Conservation (phyloP, 2,797 vertebrate genomes). For the Protonibea diacanthus region DNA sequence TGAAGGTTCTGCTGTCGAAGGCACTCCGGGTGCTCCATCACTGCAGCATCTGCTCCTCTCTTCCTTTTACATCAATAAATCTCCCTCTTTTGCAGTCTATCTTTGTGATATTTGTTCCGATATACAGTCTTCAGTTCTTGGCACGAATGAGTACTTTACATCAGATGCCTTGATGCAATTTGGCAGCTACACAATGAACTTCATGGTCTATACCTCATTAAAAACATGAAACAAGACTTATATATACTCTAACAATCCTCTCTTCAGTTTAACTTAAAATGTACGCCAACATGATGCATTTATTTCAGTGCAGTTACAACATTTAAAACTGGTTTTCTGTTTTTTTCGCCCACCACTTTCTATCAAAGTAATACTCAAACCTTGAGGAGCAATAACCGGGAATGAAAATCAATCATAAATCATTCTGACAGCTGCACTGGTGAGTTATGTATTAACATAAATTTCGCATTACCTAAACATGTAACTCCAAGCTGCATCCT, state of each 20-base stretch:
- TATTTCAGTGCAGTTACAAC: constrained; percentile 13
- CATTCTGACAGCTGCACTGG: constrained; percentile 55
- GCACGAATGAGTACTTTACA: constrained; percentile 5
- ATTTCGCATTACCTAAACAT: constrained; percentile 52
- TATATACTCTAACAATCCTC: constrained; percentile 12
- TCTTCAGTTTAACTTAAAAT: constrained; percentile 10
- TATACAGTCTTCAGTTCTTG: constrained; percentile 22
- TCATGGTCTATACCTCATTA: constrained; percentile 12
- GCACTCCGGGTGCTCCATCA: constrained; percentile 19
- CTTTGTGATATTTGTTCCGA: constrained; percentile 27
- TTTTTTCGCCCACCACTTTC: background rate
- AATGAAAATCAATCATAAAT: constrained; percentile 53
- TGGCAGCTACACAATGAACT: constrained; percentile 24
- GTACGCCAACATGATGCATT: background rate
- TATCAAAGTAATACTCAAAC: constrained; percentile 27
- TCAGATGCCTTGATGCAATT: constrained; percentile 9
- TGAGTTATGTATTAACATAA: constrained; percentile 55
- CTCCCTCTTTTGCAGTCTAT: constrained; percentile 12
- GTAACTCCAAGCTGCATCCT: constrained; percentile 16
- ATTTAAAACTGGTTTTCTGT: constrained; percentile 30
- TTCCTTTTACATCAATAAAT: constrained; percentile 28
- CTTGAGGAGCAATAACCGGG: constrained; percentile 44
- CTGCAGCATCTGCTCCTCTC: constrained; percentile 52
- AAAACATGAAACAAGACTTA: constrained; percentile 22
- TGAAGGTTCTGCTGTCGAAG: constrained; percentile 41